These are phyloP conservation scores for Oxyura jamaicensis DNA, from an alignment of 2,113 vertebrate species.

Conservation along the genomic window DNA sequence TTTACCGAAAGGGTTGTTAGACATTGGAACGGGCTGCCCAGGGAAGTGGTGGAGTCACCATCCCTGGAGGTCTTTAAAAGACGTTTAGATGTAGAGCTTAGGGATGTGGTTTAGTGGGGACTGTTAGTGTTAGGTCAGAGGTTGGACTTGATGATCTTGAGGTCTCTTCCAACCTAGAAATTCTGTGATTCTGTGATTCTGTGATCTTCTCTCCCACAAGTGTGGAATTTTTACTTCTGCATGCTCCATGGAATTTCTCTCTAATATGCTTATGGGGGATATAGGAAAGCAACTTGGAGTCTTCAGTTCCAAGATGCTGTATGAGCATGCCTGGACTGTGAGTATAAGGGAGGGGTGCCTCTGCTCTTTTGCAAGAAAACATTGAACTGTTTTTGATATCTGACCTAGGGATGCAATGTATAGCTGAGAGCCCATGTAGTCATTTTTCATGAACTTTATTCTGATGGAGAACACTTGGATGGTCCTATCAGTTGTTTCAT, in stretches of 20 bases:
- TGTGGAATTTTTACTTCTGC: background rate
- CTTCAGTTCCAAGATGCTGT: background rate
- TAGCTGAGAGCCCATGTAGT: background rate
- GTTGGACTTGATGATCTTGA: too few relatives aligned
- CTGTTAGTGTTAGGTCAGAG: too few relatives aligned
- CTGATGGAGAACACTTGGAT: background rate
- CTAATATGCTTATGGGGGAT: background rate
- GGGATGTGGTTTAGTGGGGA: too few relatives aligned
- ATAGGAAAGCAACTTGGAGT: background rate
- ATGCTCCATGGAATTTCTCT: background rate
- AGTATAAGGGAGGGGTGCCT: background rate
- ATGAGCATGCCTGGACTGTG: background rate
- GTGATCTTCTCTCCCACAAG: background rate
- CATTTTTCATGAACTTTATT: background rate
- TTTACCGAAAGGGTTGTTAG: too few relatives aligned
- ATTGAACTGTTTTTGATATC: background rate
- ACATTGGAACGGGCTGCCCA: too few relatives aligned
- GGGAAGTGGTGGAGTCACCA: too few relatives aligned
- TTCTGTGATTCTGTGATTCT: too few relatives aligned
- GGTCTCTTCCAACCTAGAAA: too few relatives aligned
- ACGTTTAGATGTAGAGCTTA: too few relatives aligned
- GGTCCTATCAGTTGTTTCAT: background rate
- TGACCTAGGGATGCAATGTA: background rate
- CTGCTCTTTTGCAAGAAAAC: background rate
- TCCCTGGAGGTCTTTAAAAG: too few relatives aligned